Evolutionary conservation across 2,888 invertebrate genomes (phyloP).

Genomic region (Orchesellides sinensis): DNA sequence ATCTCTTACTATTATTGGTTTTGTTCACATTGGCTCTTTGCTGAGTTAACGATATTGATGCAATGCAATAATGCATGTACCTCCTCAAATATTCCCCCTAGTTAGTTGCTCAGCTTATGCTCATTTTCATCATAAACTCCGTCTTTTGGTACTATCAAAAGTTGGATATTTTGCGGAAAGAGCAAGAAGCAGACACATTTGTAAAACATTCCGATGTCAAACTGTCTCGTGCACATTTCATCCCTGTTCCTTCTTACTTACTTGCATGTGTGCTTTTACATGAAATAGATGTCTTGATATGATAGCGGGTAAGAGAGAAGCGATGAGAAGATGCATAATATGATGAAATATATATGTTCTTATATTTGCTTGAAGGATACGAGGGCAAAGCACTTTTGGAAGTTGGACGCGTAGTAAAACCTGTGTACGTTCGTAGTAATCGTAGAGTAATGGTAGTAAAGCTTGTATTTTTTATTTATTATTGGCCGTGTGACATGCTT

Average conservation of each 20-base stretch:
- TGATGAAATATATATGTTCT: not conserved
- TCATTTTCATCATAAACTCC: no score
- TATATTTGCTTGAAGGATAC: conserved; percentile 50
- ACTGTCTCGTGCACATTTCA: conserved; percentile 51
- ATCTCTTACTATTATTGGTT: not conserved
- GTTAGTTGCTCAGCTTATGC: no score
- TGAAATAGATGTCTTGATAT: not conserved
- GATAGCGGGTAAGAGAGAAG: conserved; percentile 3
- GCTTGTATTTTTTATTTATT: conserved; percentile 32
- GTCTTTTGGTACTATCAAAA: no score
- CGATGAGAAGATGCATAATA: not conserved
- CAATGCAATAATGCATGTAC: not conserved
- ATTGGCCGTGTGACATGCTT: conserved; percentile 50
- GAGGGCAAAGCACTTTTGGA: conserved; percentile 64
- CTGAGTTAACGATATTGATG: no score
- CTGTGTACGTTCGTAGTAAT: not conserved
- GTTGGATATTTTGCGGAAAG: not conserved
- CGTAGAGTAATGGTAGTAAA: not conserved
- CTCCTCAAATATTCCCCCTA: not conserved
- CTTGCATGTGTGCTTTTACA: not conserved
- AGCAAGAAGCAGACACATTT: conserved; percentile 42
- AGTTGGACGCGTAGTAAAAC: conserved; percentile 20
- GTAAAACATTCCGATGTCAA: conserved; percentile 53
- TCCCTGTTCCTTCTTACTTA: not conserved
- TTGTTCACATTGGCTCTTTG: no score